Percentiles rank a stretch among this genome's conserved stretches.
Evolutionary conservation across 2,888 invertebrate genomes (phyloP).

Genomic region (Seira sanloemensis): DNA sequence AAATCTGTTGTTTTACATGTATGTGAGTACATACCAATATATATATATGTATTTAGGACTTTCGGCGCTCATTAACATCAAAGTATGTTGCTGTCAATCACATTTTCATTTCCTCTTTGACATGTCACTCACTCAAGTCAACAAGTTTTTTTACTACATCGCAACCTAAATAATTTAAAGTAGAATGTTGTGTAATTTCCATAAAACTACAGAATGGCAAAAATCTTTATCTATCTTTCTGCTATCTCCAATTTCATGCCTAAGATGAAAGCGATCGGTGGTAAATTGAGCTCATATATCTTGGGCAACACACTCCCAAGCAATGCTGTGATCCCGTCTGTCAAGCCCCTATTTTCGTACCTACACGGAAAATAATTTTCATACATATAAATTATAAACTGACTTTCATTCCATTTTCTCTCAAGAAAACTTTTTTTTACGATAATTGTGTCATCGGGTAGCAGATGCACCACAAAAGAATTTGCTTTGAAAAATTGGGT

Average conservation of each 20-base stretch:
- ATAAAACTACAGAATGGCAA: not conserved
- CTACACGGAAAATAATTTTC: not conserved
- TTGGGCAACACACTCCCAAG: not conserved
- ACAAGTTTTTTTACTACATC: not conserved
- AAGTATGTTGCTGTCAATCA: slow-evolving; percentile 40
- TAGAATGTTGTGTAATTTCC: slow-evolving; percentile 6
- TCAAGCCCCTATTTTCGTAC: too few relatives aligned
- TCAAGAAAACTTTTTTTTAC: too few relatives aligned
- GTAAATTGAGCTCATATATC: not conserved
- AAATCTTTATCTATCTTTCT: not conserved
- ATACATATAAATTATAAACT: not conserved
- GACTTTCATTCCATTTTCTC: too few relatives aligned
- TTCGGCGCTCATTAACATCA: not conserved
- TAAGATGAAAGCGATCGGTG: not conserved
- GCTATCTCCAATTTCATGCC: slow-evolving; percentile 10
- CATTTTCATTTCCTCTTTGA: slow-evolving; percentile 23
- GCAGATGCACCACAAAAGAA: too few relatives aligned
- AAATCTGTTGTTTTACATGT: too few relatives aligned
- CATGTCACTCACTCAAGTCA: slow-evolving; percentile 37
- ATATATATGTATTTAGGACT: not conserved
- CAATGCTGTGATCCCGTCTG: too few relatives aligned
- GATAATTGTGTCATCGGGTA: not conserved
- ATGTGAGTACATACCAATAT: too few relatives aligned
- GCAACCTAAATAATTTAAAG: not conserved
- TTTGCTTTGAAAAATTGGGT: too few relatives aligned